These are phyloP conservation scores for Oryzias sinensis DNA, from an alignment of 2,797 vertebrate genomes.

Conservation along the genomic window DNA sequence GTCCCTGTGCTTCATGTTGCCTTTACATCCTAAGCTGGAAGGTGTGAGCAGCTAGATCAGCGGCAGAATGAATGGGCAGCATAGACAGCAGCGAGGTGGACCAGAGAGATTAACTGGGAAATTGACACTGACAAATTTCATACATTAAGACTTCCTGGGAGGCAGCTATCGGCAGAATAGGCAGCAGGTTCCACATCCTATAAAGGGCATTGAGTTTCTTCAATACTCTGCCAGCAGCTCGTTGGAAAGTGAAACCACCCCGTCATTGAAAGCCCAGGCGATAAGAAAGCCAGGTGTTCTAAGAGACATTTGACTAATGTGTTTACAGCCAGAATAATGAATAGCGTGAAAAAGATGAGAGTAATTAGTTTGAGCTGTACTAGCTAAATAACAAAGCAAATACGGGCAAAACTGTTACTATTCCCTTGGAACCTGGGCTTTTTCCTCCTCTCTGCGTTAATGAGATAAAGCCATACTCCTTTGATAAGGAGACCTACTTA, in stretches of 20 bases:
- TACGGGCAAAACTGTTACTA: conserved; percentile 73
- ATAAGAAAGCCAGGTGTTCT: conserved; percentile 72
- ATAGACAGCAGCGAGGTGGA: conserved; percentile 68
- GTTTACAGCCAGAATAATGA: conserved; percentile 69
- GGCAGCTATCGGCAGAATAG: conserved; percentile 61
- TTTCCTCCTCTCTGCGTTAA: conserved; percentile 52
- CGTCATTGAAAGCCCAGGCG: conserved; percentile 18
- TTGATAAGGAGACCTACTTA: conserved; percentile 67
- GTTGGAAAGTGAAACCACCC: conserved; percentile 29
- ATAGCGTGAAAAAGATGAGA: conserved; percentile 62
- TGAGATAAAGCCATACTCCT: conserved; percentile 66
- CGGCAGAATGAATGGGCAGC: conserved; percentile 66
- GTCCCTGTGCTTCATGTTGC: conserved; percentile 12
- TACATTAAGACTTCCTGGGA: conserved; percentile 80
- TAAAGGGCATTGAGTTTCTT: conserved; percentile 47
- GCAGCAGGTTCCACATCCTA: conserved; percentile 51
- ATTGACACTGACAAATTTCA: conserved; percentile 84
- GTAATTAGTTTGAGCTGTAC: conserved; percentile 73
- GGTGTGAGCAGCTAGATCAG: conserved; percentile 46
- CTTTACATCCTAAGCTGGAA: conserved; percentile 20
- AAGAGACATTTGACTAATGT: conserved; percentile 71
- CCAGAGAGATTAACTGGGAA: conserved; percentile 78
- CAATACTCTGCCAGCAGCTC: conserved; percentile 46
- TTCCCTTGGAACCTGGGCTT: conserved; percentile 59
- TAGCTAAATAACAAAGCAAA: conserved; percentile 79